phyloP scores from a whole-genome alignment of 92 coral and sea anemone genomes.

The Desmophyllum pertusum region DNA sequence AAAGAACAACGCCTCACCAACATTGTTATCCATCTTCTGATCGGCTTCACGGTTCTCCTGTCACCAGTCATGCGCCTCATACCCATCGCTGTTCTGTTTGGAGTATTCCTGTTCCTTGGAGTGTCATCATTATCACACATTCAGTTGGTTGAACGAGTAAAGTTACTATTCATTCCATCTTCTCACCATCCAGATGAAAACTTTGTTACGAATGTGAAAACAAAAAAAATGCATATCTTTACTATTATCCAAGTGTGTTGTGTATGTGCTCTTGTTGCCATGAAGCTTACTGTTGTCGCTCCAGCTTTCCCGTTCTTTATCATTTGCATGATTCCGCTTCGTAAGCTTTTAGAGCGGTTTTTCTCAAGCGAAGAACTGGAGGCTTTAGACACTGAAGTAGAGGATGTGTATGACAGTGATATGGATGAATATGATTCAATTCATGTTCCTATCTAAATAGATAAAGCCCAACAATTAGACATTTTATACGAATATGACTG shows the following conservation, averaged over 20 bases:
- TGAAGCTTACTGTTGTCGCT: conserved; percentile 78
- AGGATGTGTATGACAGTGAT: conserved; percentile 91
- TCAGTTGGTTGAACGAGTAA: conserved; percentile 86
- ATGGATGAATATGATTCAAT: conserved; percentile 92
- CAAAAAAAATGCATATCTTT: conserved; percentile 90
- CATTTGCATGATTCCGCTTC: conserved; percentile 87
- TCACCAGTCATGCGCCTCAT: conserved; percentile 87
- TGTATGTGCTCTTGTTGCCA: conserved; percentile 70
- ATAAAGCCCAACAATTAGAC: neutral
- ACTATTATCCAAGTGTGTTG: conserved; percentile 87
- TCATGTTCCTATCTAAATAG: conserved; percentile 79
- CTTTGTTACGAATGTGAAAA: conserved; percentile 79
- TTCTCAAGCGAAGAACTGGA: conserved; percentile 83
- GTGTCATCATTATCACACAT: conserved; percentile 90
- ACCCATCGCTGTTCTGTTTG: conserved; percentile 92
- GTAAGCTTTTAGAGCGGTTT: conserved; percentile 80
- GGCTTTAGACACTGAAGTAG: conserved; percentile 90
- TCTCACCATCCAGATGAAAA: conserved; percentile 89
- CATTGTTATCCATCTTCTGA: conserved; percentile 88
- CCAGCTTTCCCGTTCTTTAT: conserved; percentile 88
- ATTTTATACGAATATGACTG: neutral
- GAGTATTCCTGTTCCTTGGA: conserved; percentile 94
- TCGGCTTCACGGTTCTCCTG: conserved; percentile 84
- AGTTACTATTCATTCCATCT: conserved; percentile 80
- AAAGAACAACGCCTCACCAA: conserved; percentile 95